Evolutionary conservation across 2,888 invertebrate genomes (phyloP).

Genomic region (Metacarcinus magister): DNA sequence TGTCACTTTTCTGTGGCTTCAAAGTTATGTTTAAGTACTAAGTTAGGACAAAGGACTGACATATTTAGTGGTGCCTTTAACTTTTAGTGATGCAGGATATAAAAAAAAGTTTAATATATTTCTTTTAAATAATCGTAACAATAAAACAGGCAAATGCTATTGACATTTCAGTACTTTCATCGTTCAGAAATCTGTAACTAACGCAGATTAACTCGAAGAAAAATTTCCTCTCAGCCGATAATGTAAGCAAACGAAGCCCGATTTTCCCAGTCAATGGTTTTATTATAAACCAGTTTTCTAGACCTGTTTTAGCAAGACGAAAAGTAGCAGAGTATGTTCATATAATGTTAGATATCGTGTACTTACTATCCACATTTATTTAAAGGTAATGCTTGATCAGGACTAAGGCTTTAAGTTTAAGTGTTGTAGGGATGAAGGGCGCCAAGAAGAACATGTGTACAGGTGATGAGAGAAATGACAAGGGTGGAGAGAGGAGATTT

Average conservation of each 20-base stretch:
- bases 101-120: neutral
- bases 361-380: neutral
- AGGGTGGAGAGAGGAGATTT: slow-evolving; percentile 33
- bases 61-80: neutral
- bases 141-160: neutral
- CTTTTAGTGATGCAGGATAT: neutral
- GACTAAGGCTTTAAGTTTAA: neutral
- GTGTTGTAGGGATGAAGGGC: neutral
- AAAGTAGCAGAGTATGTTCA: neutral
- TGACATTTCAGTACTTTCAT: neutral
- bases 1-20: neutral
- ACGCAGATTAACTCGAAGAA: neutral
- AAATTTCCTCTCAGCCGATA: neutral
- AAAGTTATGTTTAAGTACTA: neutral
- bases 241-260: neutral
- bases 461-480: slow-evolving; percentile 29
- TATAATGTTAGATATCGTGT: neutral
- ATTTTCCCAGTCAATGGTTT: neutral
- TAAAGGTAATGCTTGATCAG: neutral
- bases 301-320: neutral
- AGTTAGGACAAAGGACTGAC: neutral
- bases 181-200: neutral
- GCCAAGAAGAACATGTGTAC: neutral
- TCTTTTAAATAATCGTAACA: too few relatives aligned
- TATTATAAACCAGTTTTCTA: neutral